Base-by-base conservation (phyloP, 2,888 invertebrate species). In the Epirrhoe alternata region DNA sequence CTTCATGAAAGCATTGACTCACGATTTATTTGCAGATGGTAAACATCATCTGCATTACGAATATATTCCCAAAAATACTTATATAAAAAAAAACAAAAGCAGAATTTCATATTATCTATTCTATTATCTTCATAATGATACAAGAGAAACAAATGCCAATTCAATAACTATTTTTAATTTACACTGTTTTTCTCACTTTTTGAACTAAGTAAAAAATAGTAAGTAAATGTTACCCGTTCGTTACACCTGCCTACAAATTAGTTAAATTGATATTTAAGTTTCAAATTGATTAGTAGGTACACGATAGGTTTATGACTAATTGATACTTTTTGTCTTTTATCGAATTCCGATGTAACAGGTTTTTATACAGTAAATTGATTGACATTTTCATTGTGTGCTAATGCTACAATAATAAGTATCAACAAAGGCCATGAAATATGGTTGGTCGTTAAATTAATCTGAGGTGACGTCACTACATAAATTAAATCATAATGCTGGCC, bases 321-420 rank as follows among this genome's bases (percentile, higher is more conserved):
- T 45, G 31, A 30, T 14, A 57, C 51, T 61, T 61, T 56, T 24
- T 33, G 50, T 51, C 60, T 45, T 53, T 59, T 65, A 69, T 45
- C 8, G 17, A 61, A 66, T 64, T 64, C 56, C 55, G 8, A 42
- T 14, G 45, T 60, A 50, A 45, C 47, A 47, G 24, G 8, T 57
- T 24, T 24, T 24, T 12, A 7, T 49, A 61, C 12, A 47, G 31
- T 33, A 12, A 38, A 33, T 6, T 35, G 14, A 31, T 35, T 53
- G 10, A 10, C 33, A 45, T 35, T 47, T 61, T 63, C 62, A 72
- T 72, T 72, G 66, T 72, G 52, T 68, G 66, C 49, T 65, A 70
- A 69, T 68, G 38, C 12, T 12, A 12, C n/a, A n/a, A n/a, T 47
- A 45, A n/a, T 47, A 47, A 47, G 47, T 12, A 42, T 4, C 14